Conservation (phyloP, 2,888 invertebrate species). For the Coelopa pilipes region DNA sequence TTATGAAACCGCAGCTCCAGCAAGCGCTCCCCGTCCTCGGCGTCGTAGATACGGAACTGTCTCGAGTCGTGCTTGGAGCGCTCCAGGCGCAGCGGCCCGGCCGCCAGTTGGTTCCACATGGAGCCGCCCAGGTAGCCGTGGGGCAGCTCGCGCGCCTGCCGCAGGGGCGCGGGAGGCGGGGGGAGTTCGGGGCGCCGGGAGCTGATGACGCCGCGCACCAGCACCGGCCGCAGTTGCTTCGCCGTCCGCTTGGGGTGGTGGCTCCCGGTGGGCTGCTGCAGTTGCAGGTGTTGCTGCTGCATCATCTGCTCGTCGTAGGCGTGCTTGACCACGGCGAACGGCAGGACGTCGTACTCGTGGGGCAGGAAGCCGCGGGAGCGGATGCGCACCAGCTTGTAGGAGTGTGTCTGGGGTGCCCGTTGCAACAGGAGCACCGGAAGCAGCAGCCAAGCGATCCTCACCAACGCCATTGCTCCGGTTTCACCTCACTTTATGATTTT, state of each 20-base stretch:
- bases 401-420: background rate
- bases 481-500: no score
- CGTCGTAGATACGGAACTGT: conserved; percentile 3
- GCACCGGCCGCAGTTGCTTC: background rate
- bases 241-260: background rate
- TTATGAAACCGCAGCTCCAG: background rate
- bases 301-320: background rate
- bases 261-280: no score
- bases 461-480: no score
- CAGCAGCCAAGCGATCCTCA: no score
- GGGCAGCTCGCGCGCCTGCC: background rate
- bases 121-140: background rate
- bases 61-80: background rate
- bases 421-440: no score
- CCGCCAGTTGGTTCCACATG: no score
- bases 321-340: conserved; percentile 3
- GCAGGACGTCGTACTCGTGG: background rate
- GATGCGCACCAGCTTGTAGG: conserved; percentile 10
- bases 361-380: conserved; percentile 9
- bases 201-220: background rate
- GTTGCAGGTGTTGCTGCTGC: no score
- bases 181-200: background rate
- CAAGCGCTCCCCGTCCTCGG: background rate
- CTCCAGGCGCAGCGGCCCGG: background rate
- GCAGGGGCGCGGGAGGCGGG: no score